A percentile compares a stretch with the other conserved stretches of the same genome.
Evolutionary conservation across 2,797 vertebrate genomes (phyloP).

Genomic region (Heliangelus exortis): DNA sequence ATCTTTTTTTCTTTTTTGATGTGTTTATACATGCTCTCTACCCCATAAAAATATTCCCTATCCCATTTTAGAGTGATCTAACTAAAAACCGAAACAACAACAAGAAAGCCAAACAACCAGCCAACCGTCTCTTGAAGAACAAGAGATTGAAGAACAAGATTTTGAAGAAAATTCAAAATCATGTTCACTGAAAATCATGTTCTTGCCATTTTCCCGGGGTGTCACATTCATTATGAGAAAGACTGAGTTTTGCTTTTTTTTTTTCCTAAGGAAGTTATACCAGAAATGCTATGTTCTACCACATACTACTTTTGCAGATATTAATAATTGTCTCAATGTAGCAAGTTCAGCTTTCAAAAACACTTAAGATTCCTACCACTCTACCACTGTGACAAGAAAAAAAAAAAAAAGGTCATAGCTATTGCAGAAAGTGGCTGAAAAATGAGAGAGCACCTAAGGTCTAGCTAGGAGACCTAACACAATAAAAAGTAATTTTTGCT

Average conservation of each 20-base stretch:
- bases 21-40: fast-evolving
- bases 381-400: background rate
- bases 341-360: background rate
- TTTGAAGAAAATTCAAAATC: background rate
- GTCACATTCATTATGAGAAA: fast-evolving
- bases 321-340: background rate
- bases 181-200: background rate
- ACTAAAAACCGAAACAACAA: background rate
- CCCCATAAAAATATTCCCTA: background rate
- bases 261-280: background rate
- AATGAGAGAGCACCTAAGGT: background rate
- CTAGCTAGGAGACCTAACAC: background rate
- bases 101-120: background rate
- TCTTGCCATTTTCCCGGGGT: background rate
- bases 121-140: fast-evolving
- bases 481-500: background rate
- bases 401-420: background rate
- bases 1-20: background rate
- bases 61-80: background rate
- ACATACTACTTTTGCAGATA: background rate
- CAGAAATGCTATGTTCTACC: background rate
- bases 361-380: background rate
- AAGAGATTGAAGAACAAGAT: no score
- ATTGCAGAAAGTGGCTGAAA: background rate
- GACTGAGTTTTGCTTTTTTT: background rate